Percentiles rank a stretch among this genome's conserved stretches.
Conservation (phyloP, 2,797 vertebrate species). For the Notamacropus eugenii region DNA sequence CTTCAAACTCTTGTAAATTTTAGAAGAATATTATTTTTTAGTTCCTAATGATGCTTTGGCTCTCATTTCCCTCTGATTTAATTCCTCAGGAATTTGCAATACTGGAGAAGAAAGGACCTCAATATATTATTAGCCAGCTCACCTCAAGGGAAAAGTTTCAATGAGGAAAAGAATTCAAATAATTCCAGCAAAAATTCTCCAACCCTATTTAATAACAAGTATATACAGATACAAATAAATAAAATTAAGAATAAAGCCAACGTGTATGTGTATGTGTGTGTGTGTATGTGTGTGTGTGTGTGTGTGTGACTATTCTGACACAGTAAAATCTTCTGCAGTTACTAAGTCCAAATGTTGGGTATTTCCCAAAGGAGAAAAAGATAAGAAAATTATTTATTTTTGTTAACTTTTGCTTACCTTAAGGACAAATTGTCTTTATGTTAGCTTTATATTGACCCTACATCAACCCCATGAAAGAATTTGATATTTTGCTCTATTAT, state of each 20-base stretch:
- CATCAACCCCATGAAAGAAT: not conserved
- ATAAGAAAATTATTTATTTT: conserved; percentile 6
- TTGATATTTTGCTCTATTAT: not conserved
- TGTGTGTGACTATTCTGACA: not conserved
- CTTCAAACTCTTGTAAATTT: conserved; percentile 18
- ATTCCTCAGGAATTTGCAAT: not conserved
- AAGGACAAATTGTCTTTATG: conserved; percentile 22
- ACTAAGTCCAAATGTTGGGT: not conserved
- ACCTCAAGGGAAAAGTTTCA: not conserved
- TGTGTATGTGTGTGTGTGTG: too few species aligned
- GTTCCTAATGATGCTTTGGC: not conserved
- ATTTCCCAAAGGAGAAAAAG: not conserved
- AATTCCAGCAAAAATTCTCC: not conserved
- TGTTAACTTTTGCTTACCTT: conserved; percentile 13
- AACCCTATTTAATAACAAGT: not conserved
- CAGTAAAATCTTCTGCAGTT: not conserved
- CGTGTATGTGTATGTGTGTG: too few species aligned
- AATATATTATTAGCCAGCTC: not conserved
- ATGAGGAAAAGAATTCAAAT: not conserved
- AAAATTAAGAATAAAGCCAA: not conserved
- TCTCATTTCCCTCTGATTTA: not conserved
- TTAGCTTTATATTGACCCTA: conserved; percentile 3
- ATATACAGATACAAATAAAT: not conserved
- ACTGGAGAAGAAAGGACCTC: not conserved
- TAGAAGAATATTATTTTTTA: not conserved